Conservation (phyloP, 2,113 vertebrate species). For the Thamnophis sirtalis region DNA sequence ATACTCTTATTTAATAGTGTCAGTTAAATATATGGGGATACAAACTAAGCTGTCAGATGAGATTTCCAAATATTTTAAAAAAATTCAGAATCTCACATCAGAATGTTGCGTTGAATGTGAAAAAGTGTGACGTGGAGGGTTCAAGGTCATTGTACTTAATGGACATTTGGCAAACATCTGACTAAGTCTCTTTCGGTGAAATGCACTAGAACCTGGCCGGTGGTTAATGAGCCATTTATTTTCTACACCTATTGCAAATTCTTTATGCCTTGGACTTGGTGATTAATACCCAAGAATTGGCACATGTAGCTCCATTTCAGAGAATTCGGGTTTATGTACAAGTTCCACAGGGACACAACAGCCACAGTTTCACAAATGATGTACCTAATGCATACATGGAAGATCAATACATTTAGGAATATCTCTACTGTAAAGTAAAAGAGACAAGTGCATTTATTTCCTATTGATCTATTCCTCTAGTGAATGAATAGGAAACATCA, state of each 20-base stretch:
- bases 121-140: too few relatives aligned
- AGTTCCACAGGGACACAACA: slow-evolving; percentile 25
- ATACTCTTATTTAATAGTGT: neutral
- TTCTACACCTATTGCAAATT: neutral
- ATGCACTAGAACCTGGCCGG: neutral
- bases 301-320: neutral
- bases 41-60: neutral
- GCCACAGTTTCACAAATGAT: slow-evolving; percentile 1
- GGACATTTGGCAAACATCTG: neutral
- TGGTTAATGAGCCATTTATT: neutral
- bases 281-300: neutral
- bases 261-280: neutral
- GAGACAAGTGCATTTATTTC: neutral
- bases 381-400: neutral
- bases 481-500: neutral
- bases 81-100: neutral
- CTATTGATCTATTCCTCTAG: neutral
- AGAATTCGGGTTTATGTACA: neutral
- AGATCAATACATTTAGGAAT: neutral
- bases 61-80: neutral
- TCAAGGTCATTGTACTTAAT: neutral
- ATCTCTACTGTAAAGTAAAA: neutral
- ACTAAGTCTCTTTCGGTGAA: neutral
- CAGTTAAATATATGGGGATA: neutral
- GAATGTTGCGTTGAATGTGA: neutral